phyloP scores from a whole-genome alignment of 1,140 invertebrate species.

The Zophobas morio region DNA sequence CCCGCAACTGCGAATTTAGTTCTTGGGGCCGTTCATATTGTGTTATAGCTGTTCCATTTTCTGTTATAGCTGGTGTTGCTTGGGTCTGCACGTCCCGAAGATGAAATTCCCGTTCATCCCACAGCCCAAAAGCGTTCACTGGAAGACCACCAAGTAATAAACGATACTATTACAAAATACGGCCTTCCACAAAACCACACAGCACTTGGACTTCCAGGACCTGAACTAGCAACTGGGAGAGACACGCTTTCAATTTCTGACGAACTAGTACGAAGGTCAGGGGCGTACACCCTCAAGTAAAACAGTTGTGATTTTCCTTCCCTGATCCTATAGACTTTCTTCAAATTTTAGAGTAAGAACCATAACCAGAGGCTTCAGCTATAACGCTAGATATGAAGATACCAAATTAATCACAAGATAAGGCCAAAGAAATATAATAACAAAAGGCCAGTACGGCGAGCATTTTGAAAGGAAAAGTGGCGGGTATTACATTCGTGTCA shows the following conservation, averaged over 20 bases:
- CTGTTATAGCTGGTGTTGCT: too few relatives aligned
- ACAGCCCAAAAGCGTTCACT: not conserved
- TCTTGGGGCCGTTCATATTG: too few relatives aligned
- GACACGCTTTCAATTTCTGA: not conserved
- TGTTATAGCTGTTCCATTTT: too few relatives aligned
- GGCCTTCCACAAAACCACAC: not conserved
- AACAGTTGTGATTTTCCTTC: not conserved
- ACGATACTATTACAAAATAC: constrained; percentile 15
- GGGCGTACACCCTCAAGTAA: not conserved
- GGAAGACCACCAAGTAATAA: not conserved
- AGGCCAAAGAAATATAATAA: too few relatives aligned
- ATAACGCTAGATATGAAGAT: not conserved
- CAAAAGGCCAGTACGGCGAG: too few relatives aligned
- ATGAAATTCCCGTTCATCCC: not conserved
- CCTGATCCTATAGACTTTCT: not conserved
- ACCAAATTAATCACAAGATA: too few relatives aligned
- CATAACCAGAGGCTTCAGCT: not conserved
- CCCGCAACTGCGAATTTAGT: too few relatives aligned
- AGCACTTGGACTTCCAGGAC: not conserved
- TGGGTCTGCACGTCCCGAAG: too few relatives aligned
- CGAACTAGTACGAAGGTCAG: not conserved
- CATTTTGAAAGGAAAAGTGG: too few relatives aligned
- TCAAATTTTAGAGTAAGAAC: not conserved
- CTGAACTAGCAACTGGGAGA: not conserved
- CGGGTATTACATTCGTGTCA: too few relatives aligned